Conservation (phyloP, 2,888 invertebrate species). For the Diabrotica balteata region DNA sequence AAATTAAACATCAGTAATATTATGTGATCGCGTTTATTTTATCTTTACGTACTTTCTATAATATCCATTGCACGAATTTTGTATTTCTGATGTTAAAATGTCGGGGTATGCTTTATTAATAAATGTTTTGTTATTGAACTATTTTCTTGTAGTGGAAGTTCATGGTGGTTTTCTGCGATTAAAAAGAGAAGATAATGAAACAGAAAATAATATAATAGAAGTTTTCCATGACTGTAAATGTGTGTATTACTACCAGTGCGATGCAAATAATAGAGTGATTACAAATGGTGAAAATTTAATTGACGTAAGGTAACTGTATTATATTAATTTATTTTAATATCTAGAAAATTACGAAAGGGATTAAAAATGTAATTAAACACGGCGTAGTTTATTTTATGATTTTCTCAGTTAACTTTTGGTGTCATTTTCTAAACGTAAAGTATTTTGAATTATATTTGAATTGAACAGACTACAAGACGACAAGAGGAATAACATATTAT, state of each 20-base stretch:
- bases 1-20: not conserved
- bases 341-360: too few species aligned
- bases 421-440: too few species aligned
- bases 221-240: slow-evolving; percentile 38
- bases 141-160: not conserved
- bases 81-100: not conserved
- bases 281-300: slow-evolving; percentile 31
- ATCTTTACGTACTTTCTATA: not conserved
- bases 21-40: not conserved
- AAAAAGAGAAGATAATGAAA: not conserved
- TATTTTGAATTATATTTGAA: too few species aligned
- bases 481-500: too few species aligned
- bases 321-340: not conserved
- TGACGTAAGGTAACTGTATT: slow-evolving; percentile 8
- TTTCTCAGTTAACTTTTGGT: too few species aligned
- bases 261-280: slow-evolving; percentile 37
- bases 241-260: slow-evolving; percentile 39
- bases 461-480: too few species aligned
- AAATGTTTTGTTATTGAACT: not conserved
- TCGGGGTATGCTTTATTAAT: not conserved
- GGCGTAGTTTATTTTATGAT: too few species aligned
- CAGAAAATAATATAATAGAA: slow-evolving; percentile 18
- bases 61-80: not conserved
- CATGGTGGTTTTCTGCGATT: not conserved
- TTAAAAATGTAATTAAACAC: too few species aligned